Evolutionary conservation across 2,797 vertebrate genomes (phyloP), one percentile per base, ranked within the genome.

Genomic region (Spinus olivaceus): DNA sequence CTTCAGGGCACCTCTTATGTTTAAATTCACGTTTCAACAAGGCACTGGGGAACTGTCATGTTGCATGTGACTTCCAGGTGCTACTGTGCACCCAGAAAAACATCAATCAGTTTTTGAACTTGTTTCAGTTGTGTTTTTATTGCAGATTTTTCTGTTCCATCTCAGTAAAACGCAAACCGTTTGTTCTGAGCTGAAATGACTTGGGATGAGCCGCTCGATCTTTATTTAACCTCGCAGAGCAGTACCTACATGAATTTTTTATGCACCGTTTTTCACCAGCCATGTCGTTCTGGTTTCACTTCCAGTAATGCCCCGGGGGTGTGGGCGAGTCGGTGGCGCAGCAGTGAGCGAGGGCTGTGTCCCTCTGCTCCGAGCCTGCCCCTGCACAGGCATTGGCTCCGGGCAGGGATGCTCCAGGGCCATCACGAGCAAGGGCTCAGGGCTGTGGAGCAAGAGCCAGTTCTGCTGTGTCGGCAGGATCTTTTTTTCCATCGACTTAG

Each of bases 391-490:
- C 2, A 4, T 21, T 8, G 61, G 82, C 7, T n/a, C 85, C 3
- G 73, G 64, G 77, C 73, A 1, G 23, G 88, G 88, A 65, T 88
- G 82, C 65, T 86, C 92, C 2, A 1, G 22, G 44, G 53, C 5
- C 61, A 30, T 77, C 86, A 74, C 20, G 6, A 72, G 46, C 64
- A 1, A 88, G 9, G 51, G 81, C 79, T n/a, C 14, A 49, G 81
- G 78, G 60, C 64, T 70, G 82, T 95, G 94, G 66, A 90, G 92
- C 94, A 92, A 95, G 87, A 94, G 85, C 80, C 70, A 4, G 53
- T 91, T 83, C 73, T 93, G 94, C 90, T 95, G 88, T 69, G 88
- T 94, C 1, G 37, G 91, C 76, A 1, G 73, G 89, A 88, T 89
- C 73, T 61, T 56, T 94, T 74, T 86, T 93, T 73, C 86, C 87